Percentiles rank a stretch among this genome's conserved stretches.
Evolutionary conservation across 2,888 invertebrate species (phyloP).

Genomic region (Hypomecis atomaria): DNA sequence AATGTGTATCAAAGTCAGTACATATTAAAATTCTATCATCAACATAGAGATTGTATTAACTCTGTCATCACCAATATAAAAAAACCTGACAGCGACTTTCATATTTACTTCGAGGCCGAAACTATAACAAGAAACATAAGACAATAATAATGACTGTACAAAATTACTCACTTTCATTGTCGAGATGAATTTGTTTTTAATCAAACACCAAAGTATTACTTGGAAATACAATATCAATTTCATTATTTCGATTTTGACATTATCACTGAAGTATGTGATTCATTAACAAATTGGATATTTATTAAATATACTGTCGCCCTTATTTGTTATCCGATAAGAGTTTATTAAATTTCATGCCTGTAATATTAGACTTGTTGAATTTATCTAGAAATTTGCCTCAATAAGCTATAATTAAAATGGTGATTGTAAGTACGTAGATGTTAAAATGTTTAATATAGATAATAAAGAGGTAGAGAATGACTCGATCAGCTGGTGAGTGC

Average conservation of each 20-base stretch:
- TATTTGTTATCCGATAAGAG: conserved; percentile 71
- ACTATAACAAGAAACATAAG: too few relatives aligned
- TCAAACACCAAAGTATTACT: conserved; percentile 17
- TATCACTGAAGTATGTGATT: conserved; percentile 62
- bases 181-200: conserved; percentile 4
- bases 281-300: conserved; percentile 66
- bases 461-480: conserved; percentile 58
- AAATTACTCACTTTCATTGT: background rate
- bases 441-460: conserved; percentile 72
- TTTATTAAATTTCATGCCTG: conserved; percentile 76
- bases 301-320: conserved; percentile 63
- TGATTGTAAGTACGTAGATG: conserved; percentile 57
- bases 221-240: conserved; percentile 26
- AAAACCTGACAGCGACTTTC: too few relatives aligned
- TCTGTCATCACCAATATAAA: too few relatives aligned
- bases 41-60: too few relatives aligned
- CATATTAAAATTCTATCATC: too few relatives aligned
- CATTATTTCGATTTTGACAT: conserved; percentile 31
- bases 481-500: conserved; percentile 64
- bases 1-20: too few relatives aligned
- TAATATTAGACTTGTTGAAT: conserved; percentile 61
- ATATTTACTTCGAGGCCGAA: too few relatives aligned
- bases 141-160: too few relatives aligned
- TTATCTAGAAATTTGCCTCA: conserved; percentile 68
- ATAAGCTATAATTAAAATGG: conserved; percentile 71